Conservation (phyloP, 2,113 vertebrate species). For the Aptenodytes patagonicus region DNA sequence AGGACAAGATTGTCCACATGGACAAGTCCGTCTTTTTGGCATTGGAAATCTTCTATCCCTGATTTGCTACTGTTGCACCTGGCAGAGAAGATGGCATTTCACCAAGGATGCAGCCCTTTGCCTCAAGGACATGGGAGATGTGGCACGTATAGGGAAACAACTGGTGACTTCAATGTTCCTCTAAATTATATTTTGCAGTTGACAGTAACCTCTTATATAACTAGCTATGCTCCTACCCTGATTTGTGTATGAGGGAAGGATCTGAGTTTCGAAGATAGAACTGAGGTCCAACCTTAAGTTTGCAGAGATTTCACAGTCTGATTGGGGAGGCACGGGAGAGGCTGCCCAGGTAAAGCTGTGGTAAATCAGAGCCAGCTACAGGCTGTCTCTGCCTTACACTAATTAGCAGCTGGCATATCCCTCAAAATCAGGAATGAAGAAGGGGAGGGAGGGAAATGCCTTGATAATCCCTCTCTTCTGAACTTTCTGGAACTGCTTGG, state of each 20-base stretch:
- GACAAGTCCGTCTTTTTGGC: background rate
- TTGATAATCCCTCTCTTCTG: background rate
- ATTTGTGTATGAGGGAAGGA: background rate
- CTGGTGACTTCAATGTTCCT: background rate
- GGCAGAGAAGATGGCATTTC: background rate
- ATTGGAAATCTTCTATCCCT: background rate
- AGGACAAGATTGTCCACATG: background rate
- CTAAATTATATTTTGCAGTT: background rate
- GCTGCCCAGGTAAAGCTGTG: background rate
- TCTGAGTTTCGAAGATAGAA: background rate
- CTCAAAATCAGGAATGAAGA: background rate
- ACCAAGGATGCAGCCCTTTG: background rate
- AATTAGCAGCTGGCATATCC: background rate
- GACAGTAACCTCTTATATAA: background rate
- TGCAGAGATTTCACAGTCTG: background rate
- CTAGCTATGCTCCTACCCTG: background rate
- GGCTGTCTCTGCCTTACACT: background rate
- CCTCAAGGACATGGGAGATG: background rate
- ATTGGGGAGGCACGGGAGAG: background rate
- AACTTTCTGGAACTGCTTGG: background rate
- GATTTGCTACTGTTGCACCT: background rate
- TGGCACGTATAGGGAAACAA: background rate
- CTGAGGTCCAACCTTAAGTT: background rate
- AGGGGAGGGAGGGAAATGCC: background rate
- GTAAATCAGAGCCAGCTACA: background rate